Conservation (phyloP, 2,797 vertebrate genomes). For the Chaetodon trifasciatus region DNA sequence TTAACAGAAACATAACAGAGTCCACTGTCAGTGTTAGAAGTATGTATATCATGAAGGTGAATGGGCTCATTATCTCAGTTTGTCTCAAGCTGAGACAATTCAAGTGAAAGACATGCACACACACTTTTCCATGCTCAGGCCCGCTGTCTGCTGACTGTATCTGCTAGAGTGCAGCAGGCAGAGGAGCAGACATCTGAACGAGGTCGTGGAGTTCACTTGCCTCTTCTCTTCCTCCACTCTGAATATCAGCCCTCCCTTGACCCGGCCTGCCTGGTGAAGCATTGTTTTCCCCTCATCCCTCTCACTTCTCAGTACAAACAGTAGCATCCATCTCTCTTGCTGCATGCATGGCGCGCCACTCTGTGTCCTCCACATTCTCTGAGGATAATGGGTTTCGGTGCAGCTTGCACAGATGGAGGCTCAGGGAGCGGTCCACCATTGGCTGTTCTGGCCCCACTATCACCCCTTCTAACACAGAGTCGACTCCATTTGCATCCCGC, state of each 20-base stretch:
- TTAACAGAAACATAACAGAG: neutral
- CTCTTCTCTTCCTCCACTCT: conserved; percentile 1
- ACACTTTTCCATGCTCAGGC: neutral
- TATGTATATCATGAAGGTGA: conserved; percentile 27
- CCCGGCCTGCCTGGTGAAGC: neutral
- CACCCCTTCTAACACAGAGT: conserved; percentile 35
- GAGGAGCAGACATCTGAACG: conserved; percentile 27
- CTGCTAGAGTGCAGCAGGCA: neutral
- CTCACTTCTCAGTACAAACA: conserved; percentile 6
- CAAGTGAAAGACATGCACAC: conserved; percentile 8
- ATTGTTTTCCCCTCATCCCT: neutral
- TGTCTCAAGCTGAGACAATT: conserved; percentile 34
- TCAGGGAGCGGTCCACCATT: conserved; percentile 49
- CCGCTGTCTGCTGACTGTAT: conserved; percentile 9
- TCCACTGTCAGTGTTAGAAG: neutral
- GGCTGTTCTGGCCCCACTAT: conserved; percentile 25
- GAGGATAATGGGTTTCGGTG: conserved; percentile 49
- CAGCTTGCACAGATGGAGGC: conserved; percentile 66
- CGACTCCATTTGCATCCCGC: conserved; percentile 57
- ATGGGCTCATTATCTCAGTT: conserved; percentile 33
- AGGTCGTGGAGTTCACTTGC: conserved; percentile 20
- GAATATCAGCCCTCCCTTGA: conserved; percentile 30
- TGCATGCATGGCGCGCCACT: neutral
- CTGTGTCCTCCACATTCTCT: conserved; percentile 13
- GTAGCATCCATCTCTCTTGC: conserved; percentile 19